Evolutionary conservation across 2,113 vertebrate species (phyloP), one percentile per base, ranked within the genome.

Genomic region (Channa argus): DNA sequence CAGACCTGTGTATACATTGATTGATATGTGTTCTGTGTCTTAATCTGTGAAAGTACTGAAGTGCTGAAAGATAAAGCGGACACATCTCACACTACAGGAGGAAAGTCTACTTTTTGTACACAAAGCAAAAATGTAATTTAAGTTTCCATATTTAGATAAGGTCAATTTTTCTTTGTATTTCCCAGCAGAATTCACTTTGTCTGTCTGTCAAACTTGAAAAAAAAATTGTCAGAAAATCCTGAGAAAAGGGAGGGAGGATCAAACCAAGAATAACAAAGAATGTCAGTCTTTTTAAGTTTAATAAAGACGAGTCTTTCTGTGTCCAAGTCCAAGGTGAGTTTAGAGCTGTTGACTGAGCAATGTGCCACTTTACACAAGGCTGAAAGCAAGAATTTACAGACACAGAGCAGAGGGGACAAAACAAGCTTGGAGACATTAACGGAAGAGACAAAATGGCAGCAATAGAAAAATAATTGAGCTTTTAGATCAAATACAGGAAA

Each of bases 261-360:
- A 52, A 66, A 65, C 53, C 63, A 70, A 36, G 3, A 62, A 47
- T 37, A 59, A 64, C 37, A 74, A 54, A 66, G 66, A 44, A 67
- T 66, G 45, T 47, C 52, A 46, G 8, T 24, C 24, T 24, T 24
- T 24, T 24, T 24, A 24, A 24, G 24, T 24, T 24, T 24, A 24
- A 24, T 24, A 24, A 24, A 24, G 24, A 24, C 24, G 24, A 24
- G 24, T 24, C 24, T 24, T 24, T 24, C 24, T 24, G 24, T 24
- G 24, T 24, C 24, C 24, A 24, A 24, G 3, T 77, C 64, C 64
- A 66, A 74, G 61, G 54, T 4, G 15, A 73, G 63, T 80, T 64
- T 53, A 80, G 60, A 85, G 37, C 63, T 49, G 58, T 38, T 70
- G 73, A 64, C 60, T 51, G 56, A 67, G 56, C 47, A 10, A 54